phyloP scores from a whole-genome alignment of 53 echinoderm and acorn worm genomes.

The Holothuria leucospilota region DNA sequence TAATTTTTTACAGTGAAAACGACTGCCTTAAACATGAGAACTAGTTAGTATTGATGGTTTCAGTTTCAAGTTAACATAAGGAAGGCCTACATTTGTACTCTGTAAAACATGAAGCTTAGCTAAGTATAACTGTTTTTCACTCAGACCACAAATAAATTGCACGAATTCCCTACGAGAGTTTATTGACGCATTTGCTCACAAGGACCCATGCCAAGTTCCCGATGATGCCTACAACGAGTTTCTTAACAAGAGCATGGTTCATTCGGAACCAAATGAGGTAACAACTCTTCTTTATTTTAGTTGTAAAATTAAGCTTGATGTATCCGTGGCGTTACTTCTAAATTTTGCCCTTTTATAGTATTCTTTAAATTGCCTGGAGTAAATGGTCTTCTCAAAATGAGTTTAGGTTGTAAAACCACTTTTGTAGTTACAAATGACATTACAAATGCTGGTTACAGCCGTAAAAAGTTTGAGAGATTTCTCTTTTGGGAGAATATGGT shows the following conservation, averaged over 20 bases:
- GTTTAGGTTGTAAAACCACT: too few relatives aligned
- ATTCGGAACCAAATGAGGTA: conserved; percentile 19
- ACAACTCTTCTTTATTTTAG: background rate
- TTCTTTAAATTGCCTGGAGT: background rate
- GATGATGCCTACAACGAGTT: conserved; percentile 42
- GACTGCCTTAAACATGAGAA: too few relatives aligned
- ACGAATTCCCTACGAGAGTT: conserved; percentile 5
- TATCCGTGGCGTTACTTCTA: background rate
- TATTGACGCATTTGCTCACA: conserved; percentile 43
- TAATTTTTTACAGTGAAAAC: too few relatives aligned
- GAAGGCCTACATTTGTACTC: too few relatives aligned
- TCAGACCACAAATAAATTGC: conserved; percentile 5
- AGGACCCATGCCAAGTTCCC: conserved; percentile 27
- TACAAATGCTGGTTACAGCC: too few relatives aligned
- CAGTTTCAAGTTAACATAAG: too few relatives aligned
- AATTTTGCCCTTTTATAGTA: background rate
- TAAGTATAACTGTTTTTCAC: background rate
- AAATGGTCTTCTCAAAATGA: too few relatives aligned
- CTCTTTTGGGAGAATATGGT: too few relatives aligned
- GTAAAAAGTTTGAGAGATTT: too few relatives aligned
- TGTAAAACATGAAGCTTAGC: too few relatives aligned
- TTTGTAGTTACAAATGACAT: too few relatives aligned
- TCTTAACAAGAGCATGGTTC: background rate
- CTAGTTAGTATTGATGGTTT: too few relatives aligned
- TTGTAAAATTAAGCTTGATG: background rate